Evolutionary conservation across 2,888 invertebrate genomes (phyloP).

Genomic region (Drosophila merina): DNA sequence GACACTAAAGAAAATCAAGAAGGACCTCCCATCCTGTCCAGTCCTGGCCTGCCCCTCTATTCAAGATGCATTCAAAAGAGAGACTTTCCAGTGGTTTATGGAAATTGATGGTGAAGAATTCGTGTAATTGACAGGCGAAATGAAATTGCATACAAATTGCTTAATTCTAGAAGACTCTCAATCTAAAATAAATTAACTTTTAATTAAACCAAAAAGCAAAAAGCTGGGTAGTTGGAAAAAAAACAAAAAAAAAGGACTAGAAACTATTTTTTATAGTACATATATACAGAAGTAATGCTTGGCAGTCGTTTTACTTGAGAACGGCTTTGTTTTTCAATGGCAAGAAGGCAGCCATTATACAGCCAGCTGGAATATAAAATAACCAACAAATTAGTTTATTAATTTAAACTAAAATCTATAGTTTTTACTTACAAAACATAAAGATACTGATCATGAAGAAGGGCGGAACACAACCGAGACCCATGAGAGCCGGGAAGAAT

Average conservation of each 20-base stretch:
- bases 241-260: constrained; percentile 2
- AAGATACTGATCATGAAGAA: constrained; percentile 88
- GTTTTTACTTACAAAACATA: constrained; percentile 85
- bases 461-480: constrained; percentile 88
- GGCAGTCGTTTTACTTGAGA: constrained; percentile 49
- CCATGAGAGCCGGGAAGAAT: constrained; percentile 88
- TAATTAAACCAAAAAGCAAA: constrained; percentile 46
- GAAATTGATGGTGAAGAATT: constrained; percentile 49
- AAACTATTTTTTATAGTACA: constrained; percentile 24
- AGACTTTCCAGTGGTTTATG: constrained; percentile 47
- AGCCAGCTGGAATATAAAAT: constrained; percentile 47
- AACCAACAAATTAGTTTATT: not conserved
- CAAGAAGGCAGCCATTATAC: constrained; percentile 60
- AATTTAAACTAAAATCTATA: not conserved
- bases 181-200: constrained; percentile 71
- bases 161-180: constrained; percentile 30
- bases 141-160: constrained; percentile 63
- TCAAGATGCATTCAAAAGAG: constrained; percentile 54
- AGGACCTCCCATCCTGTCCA: too few species aligned
- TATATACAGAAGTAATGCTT: not conserved
- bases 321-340: constrained; percentile 69
- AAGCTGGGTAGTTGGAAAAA: not conserved
- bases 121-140: constrained; percentile 49
- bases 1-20: constrained; percentile 7
- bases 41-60: not conserved